phyloP scores from a whole-genome alignment of 2,113 vertebrate species.

The Gambusia holbrooki region DNA sequence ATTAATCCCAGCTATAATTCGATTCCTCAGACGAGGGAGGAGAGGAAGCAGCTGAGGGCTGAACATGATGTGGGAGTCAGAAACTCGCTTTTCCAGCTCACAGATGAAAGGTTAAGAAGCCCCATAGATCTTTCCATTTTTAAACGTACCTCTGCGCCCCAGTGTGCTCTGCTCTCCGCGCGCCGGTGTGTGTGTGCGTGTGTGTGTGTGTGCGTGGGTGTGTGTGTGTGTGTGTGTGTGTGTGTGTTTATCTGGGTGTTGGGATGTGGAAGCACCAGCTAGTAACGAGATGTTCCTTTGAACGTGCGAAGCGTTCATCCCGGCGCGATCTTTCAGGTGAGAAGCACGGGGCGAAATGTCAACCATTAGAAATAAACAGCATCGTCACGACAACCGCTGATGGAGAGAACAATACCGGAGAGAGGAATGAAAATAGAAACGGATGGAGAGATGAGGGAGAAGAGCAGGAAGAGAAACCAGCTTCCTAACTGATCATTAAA shows the following conservation, averaged over 20 bases:
- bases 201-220: too few species aligned
- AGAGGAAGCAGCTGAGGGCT: conserved; percentile 29
- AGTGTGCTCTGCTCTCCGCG: conserved; percentile 8
- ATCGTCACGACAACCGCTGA: conserved; percentile 68
- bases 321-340: conserved; percentile 62
- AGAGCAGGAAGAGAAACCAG: conserved; percentile 36
- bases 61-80: conserved; percentile 60
- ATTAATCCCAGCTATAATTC: conserved; percentile 58
- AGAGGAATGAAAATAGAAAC: conserved; percentile 50
- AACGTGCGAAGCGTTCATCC: conserved; percentile 53
- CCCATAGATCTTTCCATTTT: conserved; percentile 64
- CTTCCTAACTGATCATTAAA: conserved; percentile 42
- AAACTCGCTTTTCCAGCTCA: conserved; percentile 39
- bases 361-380: conserved; percentile 69
- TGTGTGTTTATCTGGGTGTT: conserved; percentile 49
- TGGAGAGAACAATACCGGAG: conserved; percentile 56
- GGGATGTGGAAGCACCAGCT: conserved; percentile 36
- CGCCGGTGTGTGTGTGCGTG: too few species aligned
- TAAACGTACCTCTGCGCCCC: conserved; percentile 51
- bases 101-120: conserved; percentile 68
- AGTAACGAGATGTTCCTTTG: conserved; percentile 73
- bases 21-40: conserved; percentile 33
- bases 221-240: background rate
- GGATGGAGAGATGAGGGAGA: conserved; percentile 24
- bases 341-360: conserved; percentile 61